Evolutionary conservation across 2,797 vertebrate species (phyloP).

Genomic region (Xenops minutus): DNA sequence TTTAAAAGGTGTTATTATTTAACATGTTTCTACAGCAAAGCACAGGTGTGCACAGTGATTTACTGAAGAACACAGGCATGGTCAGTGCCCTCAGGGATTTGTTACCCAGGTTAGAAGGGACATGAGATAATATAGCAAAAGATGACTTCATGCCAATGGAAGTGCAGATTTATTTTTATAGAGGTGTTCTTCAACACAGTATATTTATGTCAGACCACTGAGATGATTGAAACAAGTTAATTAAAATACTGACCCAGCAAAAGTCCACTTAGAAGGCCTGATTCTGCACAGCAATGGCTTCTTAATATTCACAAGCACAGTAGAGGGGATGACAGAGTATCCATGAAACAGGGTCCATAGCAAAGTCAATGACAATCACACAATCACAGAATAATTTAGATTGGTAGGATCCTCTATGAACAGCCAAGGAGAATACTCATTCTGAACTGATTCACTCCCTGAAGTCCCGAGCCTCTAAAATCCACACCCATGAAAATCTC

Average conservation of each 20-base stretch:
- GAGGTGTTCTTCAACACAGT: background rate
- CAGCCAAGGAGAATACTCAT: background rate
- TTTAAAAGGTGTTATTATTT: conserved; percentile 2
- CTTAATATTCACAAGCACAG: background rate
- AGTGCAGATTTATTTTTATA: background rate
- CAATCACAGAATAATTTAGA: background rate
- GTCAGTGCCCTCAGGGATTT: background rate
- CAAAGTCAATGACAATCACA: background rate
- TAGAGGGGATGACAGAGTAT: background rate
- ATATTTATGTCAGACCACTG: background rate
- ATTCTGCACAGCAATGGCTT: background rate
- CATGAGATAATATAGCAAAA: background rate
- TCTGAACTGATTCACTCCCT: background rate
- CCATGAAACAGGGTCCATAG: background rate
- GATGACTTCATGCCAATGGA: background rate
- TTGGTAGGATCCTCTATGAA: background rate
- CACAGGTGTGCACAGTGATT: background rate
- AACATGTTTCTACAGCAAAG: background rate
- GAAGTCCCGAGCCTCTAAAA: background rate
- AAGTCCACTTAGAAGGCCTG: background rate
- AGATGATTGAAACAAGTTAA: background rate
- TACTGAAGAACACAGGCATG: background rate
- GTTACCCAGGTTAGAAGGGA: background rate
- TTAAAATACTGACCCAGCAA: background rate
- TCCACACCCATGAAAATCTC: background rate